phyloP scores from a whole-genome alignment of 2,797 vertebrate genomes.

The Pitangus sulphuratus region DNA sequence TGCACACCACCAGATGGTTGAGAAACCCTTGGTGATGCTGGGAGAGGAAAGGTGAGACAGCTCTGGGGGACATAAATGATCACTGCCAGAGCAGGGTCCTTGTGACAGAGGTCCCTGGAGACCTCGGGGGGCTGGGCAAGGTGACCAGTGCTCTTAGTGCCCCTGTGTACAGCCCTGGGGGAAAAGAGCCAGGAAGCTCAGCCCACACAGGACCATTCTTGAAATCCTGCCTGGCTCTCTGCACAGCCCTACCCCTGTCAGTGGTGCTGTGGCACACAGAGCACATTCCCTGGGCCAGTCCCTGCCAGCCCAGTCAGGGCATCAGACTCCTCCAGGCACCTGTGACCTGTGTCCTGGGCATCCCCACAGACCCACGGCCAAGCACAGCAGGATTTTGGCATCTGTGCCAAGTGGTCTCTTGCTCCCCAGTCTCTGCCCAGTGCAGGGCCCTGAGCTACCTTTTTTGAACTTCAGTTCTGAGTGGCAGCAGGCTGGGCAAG shows the following conservation, averaged over 20 bases:
- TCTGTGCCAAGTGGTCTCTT: not conserved
- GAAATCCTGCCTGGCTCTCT: not conserved
- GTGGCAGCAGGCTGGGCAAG: not conserved
- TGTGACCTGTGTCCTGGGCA: not conserved
- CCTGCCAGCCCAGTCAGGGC: not conserved
- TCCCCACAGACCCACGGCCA: not conserved
- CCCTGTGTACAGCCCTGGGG: not conserved
- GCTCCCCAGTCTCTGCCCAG: not conserved
- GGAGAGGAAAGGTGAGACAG: not conserved
- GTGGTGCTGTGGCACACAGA: not conserved
- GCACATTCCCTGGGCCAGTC: not conserved
- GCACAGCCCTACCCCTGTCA: not conserved
- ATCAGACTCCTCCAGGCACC: not conserved
- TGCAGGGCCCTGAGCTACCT: not conserved
- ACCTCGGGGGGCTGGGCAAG: not conserved
- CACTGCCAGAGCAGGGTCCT: not conserved
- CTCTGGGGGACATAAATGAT: not conserved
- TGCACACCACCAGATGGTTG: not conserved
- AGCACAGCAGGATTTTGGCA: not conserved
- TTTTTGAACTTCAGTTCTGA: not conserved
- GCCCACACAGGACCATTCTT: not conserved
- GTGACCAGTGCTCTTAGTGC: not conserved
- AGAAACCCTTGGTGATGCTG: not conserved
- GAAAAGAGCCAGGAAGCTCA: not conserved
- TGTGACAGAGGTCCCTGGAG: not conserved